Evolutionary conservation across 1,140 invertebrate species (phyloP), one percentile per base, ranked within the genome.

Genomic region (Hirudo medicinalis): DNA sequence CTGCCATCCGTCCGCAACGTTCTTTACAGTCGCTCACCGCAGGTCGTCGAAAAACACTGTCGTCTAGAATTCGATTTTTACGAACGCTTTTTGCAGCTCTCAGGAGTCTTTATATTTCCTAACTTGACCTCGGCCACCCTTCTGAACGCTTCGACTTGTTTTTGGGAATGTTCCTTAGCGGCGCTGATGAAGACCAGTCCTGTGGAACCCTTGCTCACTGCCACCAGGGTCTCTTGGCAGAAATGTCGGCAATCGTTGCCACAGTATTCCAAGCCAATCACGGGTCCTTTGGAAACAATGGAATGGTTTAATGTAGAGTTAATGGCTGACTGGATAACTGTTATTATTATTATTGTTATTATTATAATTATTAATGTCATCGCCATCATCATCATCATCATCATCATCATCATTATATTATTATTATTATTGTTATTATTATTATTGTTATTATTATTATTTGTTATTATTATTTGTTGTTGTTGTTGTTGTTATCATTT

Each of bases 241-340:
- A 73, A 71, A 53, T 75, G 73, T 20, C 79, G 77, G 57, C 78
- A 76, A 25, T 78, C 76, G 6, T 77, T 75, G 1, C 83, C 83
- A 76, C 78, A 80, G 67, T 79, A 83, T 69, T 83, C 80, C n/a
- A 84, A 67, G 43, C 82, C 82, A 71, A 84, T 82, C 36, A 84
- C 80, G 11, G 78, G 77, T 71, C 83, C 83, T 80, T 72, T 53
- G 29, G 43, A 11, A 40, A 40, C 4, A 40, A 11, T 6, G 40
- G 40, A 11, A 11, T 40, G 40, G 40, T 40, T 4, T 40, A 11
- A 40, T 40, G 4, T 40, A 40, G 40, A 11, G 11, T 4, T 40
- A 40, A 40, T 40, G 40, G 11, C 11, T 4, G 11, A 6, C 4
- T 6, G 4, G 40, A 40, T 40, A 11, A 40, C 9, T 57, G 9